Conservation (phyloP, 64 coral and sea anemone species). For the Stylophora pistillata region DNA sequence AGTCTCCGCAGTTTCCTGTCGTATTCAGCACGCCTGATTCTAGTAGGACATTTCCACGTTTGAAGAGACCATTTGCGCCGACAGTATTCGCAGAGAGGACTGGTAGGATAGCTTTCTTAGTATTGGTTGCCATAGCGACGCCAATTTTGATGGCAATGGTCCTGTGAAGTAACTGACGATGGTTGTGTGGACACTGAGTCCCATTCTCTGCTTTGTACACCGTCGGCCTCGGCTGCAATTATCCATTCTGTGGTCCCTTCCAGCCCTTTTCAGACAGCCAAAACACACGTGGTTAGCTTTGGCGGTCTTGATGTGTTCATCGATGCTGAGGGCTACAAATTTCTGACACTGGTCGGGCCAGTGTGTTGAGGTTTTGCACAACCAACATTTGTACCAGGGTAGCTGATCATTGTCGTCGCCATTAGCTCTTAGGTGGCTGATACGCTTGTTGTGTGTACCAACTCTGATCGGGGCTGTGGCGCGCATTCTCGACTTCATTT, state of each 20-base stretch:
- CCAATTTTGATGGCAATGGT: not conserved
- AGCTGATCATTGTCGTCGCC: not conserved
- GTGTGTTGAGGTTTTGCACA: conserved; percentile 37
- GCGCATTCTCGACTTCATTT: conserved; percentile 74
- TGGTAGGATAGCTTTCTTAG: conserved; percentile 38
- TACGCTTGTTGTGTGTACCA: not conserved
- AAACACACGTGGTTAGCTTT: conserved; percentile 74
- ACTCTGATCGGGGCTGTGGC: conserved; percentile 62
- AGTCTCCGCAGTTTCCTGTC: conserved; percentile 10
- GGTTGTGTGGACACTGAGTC: conserved; percentile 44
- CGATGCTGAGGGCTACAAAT: not conserved
- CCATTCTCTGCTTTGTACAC: conserved; percentile 33
- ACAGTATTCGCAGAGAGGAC: conserved; percentile 20
- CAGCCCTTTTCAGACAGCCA: conserved; percentile 63
- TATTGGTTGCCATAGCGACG: not conserved
- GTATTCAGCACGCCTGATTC: conserved; percentile 72
- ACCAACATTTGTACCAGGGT: conserved; percentile 54
- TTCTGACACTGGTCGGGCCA: conserved; percentile 55
- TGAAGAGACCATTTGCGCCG: conserved; percentile 34
- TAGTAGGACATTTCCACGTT: conserved; percentile 58
- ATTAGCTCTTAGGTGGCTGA: conserved; percentile 10
- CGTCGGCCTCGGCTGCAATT: conserved; percentile 53
- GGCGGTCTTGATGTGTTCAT: conserved; percentile 40
- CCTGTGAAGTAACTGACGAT: conserved; percentile 55
- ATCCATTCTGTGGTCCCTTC: conserved; percentile 47